Conservation (phyloP, 2,797 vertebrate genomes). For the Hydrocynus forskahlii region DNA sequence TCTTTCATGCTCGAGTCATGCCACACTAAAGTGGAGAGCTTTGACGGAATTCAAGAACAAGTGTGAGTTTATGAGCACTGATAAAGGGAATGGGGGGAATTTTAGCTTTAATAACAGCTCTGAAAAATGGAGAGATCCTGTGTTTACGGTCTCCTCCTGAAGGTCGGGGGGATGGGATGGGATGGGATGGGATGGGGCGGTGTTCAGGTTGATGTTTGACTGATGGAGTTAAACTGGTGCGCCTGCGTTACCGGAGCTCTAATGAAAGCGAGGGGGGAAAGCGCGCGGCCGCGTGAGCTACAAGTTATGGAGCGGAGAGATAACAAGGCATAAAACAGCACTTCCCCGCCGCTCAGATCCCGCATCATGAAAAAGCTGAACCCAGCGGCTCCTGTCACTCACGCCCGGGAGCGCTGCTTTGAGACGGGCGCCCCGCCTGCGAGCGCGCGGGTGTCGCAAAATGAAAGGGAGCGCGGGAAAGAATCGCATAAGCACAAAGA, state of each 20-base stretch:
- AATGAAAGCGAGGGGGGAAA: conserved; percentile 46
- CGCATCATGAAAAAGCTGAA: conserved; percentile 76
- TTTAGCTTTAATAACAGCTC: conserved; percentile 26
- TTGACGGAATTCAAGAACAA: conserved; percentile 18
- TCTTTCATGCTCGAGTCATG: background rate
- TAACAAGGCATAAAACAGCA: conserved; percentile 61
- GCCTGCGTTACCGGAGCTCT: conserved; percentile 33
- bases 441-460: conserved; percentile 69
- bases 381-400: conserved; percentile 71
- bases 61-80: conserved; percentile 11
- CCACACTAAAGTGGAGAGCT: background rate
- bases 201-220: conserved; percentile 43
- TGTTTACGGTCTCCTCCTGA: conserved; percentile 10
- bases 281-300: conserved; percentile 40
- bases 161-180: background rate
- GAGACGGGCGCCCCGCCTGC: conserved; percentile 75
- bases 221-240: conserved; percentile 40
- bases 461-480: conserved; percentile 69
- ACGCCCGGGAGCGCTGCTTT: conserved; percentile 67
- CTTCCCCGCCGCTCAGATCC: conserved; percentile 73
- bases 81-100: conserved; percentile 15
- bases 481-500: conserved; percentile 71
- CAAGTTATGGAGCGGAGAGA: conserved; percentile 49
- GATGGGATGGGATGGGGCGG: background rate
- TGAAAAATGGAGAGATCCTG: conserved; percentile 4